These are phyloP conservation scores for Tricholauxania praeusta DNA, from an alignment of 2,888 invertebrate genomes.

Conservation along the genomic window DNA sequence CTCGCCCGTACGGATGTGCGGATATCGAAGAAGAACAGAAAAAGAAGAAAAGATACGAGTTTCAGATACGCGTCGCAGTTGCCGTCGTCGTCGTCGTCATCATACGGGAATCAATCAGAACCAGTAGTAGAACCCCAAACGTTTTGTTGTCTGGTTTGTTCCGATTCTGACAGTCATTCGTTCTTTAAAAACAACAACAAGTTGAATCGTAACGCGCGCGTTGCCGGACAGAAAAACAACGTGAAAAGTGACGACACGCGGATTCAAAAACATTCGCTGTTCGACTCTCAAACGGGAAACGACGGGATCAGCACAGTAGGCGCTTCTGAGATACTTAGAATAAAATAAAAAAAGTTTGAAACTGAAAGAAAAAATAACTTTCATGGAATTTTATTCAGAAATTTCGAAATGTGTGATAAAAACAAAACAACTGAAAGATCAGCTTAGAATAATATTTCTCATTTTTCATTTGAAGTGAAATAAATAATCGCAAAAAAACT, in stretches of 20 bases:
- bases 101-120: conserved; percentile 35
- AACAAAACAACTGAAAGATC: conserved; percentile 29
- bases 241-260: conserved; percentile 46
- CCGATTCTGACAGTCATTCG: conserved; percentile 35
- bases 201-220: conserved; percentile 9
- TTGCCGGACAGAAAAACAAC: conserved; percentile 42
- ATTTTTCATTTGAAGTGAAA: conserved; percentile 5
- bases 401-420: conserved; percentile 43
- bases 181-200: conserved; percentile 53
- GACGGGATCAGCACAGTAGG: conserved; percentile 52
- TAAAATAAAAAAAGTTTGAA: conserved; percentile 38
- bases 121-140: conserved; percentile 33
- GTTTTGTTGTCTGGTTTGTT: conserved; percentile 20
- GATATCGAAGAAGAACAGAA: conserved; percentile 3
- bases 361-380: conserved; percentile 32
- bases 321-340: conserved; percentile 41
- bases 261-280: conserved; percentile 59
- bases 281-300: conserved; percentile 65
- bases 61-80: conserved; percentile 37
- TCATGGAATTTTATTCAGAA: background rate
- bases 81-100: conserved; percentile 30
- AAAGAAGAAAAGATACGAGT: conserved; percentile 14
- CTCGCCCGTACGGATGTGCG: conserved; percentile 33
- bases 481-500: conserved; percentile 29
- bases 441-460: conserved; percentile 2